Percentiles rank a stretch among this genome's conserved stretches.
phyloP scores from a whole-genome alignment of 2,888 invertebrate species.

The Parelbella ahira region DNA sequence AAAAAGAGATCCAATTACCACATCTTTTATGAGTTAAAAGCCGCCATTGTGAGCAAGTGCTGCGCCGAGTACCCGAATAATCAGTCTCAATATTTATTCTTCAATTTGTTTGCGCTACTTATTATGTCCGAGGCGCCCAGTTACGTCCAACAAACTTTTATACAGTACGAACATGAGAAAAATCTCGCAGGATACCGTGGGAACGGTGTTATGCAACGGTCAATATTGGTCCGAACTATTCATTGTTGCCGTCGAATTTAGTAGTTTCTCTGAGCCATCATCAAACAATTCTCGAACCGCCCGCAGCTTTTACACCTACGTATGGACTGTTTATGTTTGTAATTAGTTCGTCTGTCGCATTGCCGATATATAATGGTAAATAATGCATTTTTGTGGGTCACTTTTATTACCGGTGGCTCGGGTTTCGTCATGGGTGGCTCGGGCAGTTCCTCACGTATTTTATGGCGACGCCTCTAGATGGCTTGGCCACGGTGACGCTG shows the following conservation, averaged over 20 bases:
- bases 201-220: conserved; percentile 63
- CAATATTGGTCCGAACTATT: conserved; percentile 66
- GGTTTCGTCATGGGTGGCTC: conserved; percentile 74
- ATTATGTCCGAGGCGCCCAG: conserved; percentile 61
- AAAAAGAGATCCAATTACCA: conserved; percentile 73
- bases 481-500: conserved; percentile 20
- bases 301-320: conserved; percentile 74
- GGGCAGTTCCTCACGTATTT: conserved; percentile 35
- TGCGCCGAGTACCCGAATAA: conserved; percentile 56
- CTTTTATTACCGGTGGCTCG: conserved; percentile 65
- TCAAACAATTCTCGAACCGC: conserved; percentile 56
- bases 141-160: conserved; percentile 51
- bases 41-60: conserved; percentile 56
- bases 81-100: conserved; percentile 68
- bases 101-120: conserved; percentile 65
- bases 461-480: conserved; percentile 34
- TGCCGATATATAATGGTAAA: conserved; percentile 78
- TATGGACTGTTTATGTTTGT: conserved; percentile 64
- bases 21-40: conserved; percentile 71
- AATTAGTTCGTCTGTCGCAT: conserved; percentile 72
- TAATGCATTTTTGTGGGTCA: conserved; percentile 77
- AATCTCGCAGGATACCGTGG: conserved; percentile 70
- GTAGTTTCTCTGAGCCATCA: conserved; percentile 53
- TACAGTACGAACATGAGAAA: conserved; percentile 63
- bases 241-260: conserved; percentile 58